Base-by-base conservation (phyloP, 1,140 invertebrate species). In the Mya arenaria region DNA sequence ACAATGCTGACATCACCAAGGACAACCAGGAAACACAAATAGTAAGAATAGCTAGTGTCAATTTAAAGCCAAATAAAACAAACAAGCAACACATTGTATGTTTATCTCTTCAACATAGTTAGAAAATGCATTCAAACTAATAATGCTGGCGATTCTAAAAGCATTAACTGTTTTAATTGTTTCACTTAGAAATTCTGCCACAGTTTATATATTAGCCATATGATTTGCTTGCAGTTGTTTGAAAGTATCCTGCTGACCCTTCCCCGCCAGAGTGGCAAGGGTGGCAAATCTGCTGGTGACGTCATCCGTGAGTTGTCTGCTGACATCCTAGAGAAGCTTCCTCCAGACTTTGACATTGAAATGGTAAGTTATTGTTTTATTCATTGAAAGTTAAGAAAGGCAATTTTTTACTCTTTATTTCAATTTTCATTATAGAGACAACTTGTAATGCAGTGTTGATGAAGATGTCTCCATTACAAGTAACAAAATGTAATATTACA, bases 161-260 rank as follows among this genome's bases (percentile, higher is more conserved):
- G n/a, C n/a, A n/a, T n/a, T n/a, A n/a, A n/a, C n/a, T n/a, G n/a
- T n/a, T n/a, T n/a, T n/a, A n/a, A n/a, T n/a, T n/a, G n/a, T n/a
- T n/a, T n/a, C n/a, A n/a, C n/a, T n/a, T n/a, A n/a, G n/a, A n/a
- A n/a, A n/a, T n/a, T n/a, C n/a, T n/a, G n/a, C n/a, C n/a, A n/a
- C n/a, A n/a, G n/a, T n/a, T n/a, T n/a, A n/a, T n/a, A n/a, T n/a
- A n/a, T n/a, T n/a, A n/a, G n/a, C n/a, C n/a, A n/a, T n/a, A n/a
- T n/a, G n/a, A n/a, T 52, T 0, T 86, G 82, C 52, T 86, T 92
- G 63, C 91, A 97, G 95, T 91, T 98, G 34, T 94, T 98, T 74
- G 93, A 94, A 63, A 96, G 96, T 28, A 95, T 96, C 79, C 91
- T 97, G 73, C 90, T 96, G 37, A 97, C 96, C 0, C 96, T 97